Base-by-base conservation (phyloP, 2,797 vertebrate genomes). In the Microhierax caerulescens region DNA sequence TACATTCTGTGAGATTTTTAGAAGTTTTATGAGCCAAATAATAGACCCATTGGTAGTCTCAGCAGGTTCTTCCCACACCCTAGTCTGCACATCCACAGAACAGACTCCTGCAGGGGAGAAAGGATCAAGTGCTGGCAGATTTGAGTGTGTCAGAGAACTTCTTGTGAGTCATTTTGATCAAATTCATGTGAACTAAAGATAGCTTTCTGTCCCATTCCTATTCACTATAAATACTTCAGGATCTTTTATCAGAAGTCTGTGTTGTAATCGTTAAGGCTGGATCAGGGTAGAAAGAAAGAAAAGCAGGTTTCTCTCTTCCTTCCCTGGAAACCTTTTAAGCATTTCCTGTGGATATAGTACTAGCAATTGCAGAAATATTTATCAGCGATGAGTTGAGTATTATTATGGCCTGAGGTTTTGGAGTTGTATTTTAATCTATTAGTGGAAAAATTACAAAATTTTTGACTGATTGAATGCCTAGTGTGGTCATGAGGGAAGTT, bases 1-100 rank as follows among this genome's bases (percentile, higher is more conserved):
- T 98, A 93, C 97, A 75, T 96, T 95, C 97, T 86, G 88, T 97
- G 98, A 98, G 98, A 97, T 98, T 98, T 97, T 95, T 96, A 95
- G 96, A 93, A 97, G 95, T 97, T 96, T 82, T 86, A 93, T 78
- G 95, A 98, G 94, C 97, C 96, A 97, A 94, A 98, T 97, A 98
- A 98, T 97, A 96, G 97, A 92, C 96, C 78, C 47, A 93, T 96
- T 98, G 97, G 98, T 97, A 95, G 94, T 88, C 96, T 91, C 81
- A 94, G 96, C 96, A 92, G 96, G 95, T 90, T 88, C 45, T 84
- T 96, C 79, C 94, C 98, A 95, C 95, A 96, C 95, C 95, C 88
- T 75, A 93, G 88, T 93, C 95, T 94, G 94, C 88, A 81, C 73
- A 95, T 97, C 95, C 93, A 75, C 67, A 86, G 89, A 93, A 89